Percentiles rank a stretch among this genome's conserved stretches.
These are phyloP conservation scores for Alitta virens DNA, from an alignment of 2,888 invertebrate species.

Conservation along the genomic window DNA sequence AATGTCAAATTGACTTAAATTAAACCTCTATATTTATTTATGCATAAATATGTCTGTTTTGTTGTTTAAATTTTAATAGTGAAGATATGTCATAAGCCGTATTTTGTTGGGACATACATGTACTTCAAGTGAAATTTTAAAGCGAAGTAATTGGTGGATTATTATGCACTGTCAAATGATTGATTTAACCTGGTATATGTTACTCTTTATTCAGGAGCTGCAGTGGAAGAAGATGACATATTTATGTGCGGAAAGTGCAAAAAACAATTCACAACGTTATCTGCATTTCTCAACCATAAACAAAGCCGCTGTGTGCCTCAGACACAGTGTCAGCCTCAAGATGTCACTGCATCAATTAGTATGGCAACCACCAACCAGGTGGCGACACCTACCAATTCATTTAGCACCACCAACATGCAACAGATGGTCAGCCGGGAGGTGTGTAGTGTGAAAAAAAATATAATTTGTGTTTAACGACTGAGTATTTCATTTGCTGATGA, in stretches of 20 bases:
- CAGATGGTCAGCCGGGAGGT: conserved; percentile 16
- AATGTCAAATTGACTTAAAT: neutral
- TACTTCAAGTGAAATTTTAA: too few species aligned
- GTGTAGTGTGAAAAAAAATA: too few species aligned
- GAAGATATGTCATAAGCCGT: too few species aligned
- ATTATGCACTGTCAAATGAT: too few species aligned
- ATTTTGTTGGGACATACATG: too few species aligned
- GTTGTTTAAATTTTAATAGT: too few species aligned
- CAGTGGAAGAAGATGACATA: conserved; percentile 66
- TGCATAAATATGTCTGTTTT: too few species aligned
- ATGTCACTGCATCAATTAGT: conserved; percentile 7
- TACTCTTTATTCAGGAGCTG: neutral
- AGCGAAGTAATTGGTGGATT: too few species aligned
- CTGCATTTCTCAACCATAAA: conserved; percentile 66
- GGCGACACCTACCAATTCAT: conserved; percentile 18
- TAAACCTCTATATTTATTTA: too few species aligned
- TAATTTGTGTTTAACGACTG: too few species aligned
- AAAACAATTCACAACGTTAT: conserved; percentile 65
- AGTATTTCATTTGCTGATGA: too few species aligned
- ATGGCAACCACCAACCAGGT: neutral
- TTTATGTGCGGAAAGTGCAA: conserved; percentile 73
- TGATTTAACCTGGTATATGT: too few species aligned
- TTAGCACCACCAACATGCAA: conserved; percentile 25
- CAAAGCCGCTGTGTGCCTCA: conserved; percentile 37
- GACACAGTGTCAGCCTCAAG: neutral